Evolutionary conservation across 2,797 vertebrate genomes (phyloP).

Genomic region (Ctenopoma kingsleyae): DNA sequence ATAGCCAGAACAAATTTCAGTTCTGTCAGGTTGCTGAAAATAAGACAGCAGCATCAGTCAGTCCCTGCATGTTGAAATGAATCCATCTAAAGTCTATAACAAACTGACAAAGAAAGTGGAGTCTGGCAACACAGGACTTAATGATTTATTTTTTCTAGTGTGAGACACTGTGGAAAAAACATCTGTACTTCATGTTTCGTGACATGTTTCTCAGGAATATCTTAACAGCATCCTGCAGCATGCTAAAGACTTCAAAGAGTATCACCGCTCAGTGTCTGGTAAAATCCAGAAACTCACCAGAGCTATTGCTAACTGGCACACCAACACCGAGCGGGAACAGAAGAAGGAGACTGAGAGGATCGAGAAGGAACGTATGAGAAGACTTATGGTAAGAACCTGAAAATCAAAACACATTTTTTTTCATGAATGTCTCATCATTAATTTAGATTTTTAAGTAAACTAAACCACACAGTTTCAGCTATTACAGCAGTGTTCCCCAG

Average conservation of each 20-base stretch:
- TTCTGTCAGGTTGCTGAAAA: background rate
- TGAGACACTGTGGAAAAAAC: conserved; percentile 1
- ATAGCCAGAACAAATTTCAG: background rate
- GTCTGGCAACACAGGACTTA: background rate
- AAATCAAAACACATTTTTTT: background rate
- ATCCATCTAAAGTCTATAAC: background rate
- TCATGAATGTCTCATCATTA: background rate
- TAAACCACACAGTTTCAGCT: too few relatives aligned
- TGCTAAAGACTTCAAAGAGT: conserved; percentile 99
- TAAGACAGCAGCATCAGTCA: background rate
- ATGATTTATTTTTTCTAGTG: background rate
- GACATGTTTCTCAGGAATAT: conserved; percentile 88
- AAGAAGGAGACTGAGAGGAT: conserved; percentile 98
- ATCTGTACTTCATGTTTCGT: background rate
- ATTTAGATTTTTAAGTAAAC: background rate
- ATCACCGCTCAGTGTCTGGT: conserved; percentile 94
- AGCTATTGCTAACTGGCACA: conserved; percentile 96
- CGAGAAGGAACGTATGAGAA: conserved; percentile 98
- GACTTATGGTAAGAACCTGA: conserved; percentile 90
- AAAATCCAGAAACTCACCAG: conserved; percentile 97
- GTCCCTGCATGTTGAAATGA: background rate
- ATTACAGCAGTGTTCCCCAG: too few relatives aligned
- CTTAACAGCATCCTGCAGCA: conserved; percentile 98
- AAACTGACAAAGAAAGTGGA: conserved; percentile 17
- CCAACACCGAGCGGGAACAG: conserved; percentile 97